Evolutionary conservation across 2,797 vertebrate genomes (phyloP).

Genomic region (Acestrorhynchus altus): DNA sequence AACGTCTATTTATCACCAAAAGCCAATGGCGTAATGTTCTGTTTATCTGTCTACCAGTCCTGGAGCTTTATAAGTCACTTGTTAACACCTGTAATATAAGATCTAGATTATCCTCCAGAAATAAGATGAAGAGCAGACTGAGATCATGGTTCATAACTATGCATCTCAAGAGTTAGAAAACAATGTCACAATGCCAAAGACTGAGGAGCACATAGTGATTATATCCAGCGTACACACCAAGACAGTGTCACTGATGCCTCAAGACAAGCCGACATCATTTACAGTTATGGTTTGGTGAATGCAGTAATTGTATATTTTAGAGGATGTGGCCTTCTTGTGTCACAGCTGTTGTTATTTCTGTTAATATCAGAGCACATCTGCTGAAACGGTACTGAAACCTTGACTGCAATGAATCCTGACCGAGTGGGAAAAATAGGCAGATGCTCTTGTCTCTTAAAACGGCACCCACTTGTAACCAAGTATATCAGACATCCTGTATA

Average conservation of each 20-base stretch:
- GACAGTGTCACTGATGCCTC: neutral
- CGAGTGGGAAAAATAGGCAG: neutral
- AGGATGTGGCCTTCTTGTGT: neutral
- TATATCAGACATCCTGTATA: conserved; percentile 2
- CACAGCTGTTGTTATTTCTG: neutral
- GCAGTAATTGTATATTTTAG: neutral
- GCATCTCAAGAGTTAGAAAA: neutral
- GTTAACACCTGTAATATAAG: neutral
- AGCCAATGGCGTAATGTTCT: neutral
- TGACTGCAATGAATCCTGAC: neutral
- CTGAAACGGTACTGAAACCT: neutral
- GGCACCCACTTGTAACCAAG: neutral
- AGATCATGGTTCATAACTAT: neutral
- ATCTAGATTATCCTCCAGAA: too few relatives aligned
- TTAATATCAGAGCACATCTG: neutral
- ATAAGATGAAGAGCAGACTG: neutral
- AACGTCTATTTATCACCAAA: neutral
- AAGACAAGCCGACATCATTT: neutral
- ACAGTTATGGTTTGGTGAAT: neutral
- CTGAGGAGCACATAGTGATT: neutral
- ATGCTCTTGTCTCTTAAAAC: neutral
- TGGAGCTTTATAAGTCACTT: neutral
- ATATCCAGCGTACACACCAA: neutral
- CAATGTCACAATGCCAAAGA: neutral
- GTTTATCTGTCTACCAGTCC: neutral